Conservation (phyloP, 2,888 invertebrate species). For the Tortrix viridana region DNA sequence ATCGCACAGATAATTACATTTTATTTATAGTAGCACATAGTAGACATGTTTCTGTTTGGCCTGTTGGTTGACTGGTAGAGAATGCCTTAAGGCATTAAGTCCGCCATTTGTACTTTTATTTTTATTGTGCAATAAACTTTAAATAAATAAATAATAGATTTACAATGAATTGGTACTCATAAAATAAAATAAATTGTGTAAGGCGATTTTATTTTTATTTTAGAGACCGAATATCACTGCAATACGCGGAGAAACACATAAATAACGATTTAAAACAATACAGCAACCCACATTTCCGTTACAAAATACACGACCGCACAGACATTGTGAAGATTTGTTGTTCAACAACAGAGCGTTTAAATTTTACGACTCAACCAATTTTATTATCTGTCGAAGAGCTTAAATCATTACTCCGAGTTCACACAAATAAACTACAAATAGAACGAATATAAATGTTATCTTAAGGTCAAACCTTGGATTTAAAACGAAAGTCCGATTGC, state of each 20-base stretch:
- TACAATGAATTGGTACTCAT: too few relatives aligned
- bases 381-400: slow-evolving; percentile 46
- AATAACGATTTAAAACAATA: background rate
- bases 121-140: too few relatives aligned
- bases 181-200: too few relatives aligned
- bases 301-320: slow-evolving; percentile 32
- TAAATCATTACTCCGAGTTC: slow-evolving; percentile 42
- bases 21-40: too few relatives aligned
- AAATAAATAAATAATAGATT: too few relatives aligned
- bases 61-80: too few relatives aligned
- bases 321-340: slow-evolving; percentile 46
- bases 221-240: too few relatives aligned
- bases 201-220: too few relatives aligned
- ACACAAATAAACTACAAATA: slow-evolving; percentile 33
- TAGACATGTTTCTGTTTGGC: too few relatives aligned
- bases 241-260: background rate
- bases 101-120: too few relatives aligned
- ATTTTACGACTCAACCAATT: slow-evolving; percentile 47
- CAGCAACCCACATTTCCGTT: background rate
- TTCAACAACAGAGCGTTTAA: slow-evolving; percentile 38
- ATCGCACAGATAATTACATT: too few relatives aligned
- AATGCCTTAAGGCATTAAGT: too few relatives aligned
- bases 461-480: slow-evolving; percentile 24
- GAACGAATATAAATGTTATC: slow-evolving; percentile 31
- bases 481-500: slow-evolving; percentile 10